These are phyloP conservation scores for Neuroscelio doddi DNA, from an alignment of 2,888 invertebrate species.

Conservation along the genomic window DNA sequence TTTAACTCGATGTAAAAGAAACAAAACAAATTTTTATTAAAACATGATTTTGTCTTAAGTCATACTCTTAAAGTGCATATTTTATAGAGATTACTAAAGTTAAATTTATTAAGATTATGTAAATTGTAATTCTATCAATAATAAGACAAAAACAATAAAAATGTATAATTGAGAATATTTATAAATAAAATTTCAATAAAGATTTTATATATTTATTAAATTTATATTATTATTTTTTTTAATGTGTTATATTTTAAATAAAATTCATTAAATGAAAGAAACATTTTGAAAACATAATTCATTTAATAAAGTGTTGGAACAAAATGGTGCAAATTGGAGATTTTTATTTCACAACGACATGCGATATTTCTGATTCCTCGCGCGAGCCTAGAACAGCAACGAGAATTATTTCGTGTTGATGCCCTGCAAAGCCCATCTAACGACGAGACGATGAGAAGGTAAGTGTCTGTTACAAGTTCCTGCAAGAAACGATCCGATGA, in stretches of 20 bases:
- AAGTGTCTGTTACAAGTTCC: conserved; percentile 33
- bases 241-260: too few species aligned
- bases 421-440: conserved; percentile 22
- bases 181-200: too few species aligned
- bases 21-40: too few species aligned
- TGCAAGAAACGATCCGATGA: conserved; percentile 16
- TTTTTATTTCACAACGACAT: conserved; percentile 34
- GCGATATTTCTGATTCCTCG: conserved; percentile 22
- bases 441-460: conserved; percentile 40
- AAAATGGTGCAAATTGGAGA: conserved; percentile 11
- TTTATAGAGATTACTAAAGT: too few species aligned
- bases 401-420: conserved; percentile 12
- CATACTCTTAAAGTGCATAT: too few species aligned
- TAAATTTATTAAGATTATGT: too few species aligned
- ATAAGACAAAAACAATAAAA: not conserved
- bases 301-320: not conserved
- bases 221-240: too few species aligned
- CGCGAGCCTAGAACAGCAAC: conserved; percentile 1
- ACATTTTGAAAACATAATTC: conserved; percentile 9
- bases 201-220: too few species aligned
- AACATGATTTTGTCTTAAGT: too few species aligned
- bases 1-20: too few species aligned
- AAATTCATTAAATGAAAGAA: conserved; percentile 10
- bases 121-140: too few species aligned
- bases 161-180: not conserved